Percentiles rank a stretch among this genome's conserved stretches.
Evolutionary conservation across 2,113 vertebrate species (phyloP).

Genomic region (Datnioides undecimradiatus): DNA sequence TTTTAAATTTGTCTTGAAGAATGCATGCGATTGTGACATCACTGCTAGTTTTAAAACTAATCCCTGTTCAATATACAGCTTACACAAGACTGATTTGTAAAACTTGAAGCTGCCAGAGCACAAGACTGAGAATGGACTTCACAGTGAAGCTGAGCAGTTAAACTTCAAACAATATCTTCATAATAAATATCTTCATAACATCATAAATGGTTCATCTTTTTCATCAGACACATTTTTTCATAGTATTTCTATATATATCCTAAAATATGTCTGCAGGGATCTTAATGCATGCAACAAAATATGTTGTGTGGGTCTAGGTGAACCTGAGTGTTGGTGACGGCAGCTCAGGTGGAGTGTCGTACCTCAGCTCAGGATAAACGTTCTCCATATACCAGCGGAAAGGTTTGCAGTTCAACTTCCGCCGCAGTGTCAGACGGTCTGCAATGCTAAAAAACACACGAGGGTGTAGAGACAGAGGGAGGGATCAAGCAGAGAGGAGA

Average conservation of each 20-base stretch:
- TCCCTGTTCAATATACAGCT: not conserved
- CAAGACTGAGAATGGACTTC: too few relatives aligned
- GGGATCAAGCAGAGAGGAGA: not conserved
- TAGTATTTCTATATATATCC: not conserved
- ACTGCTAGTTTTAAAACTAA: not conserved
- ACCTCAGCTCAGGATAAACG: slow-evolving; percentile 97
- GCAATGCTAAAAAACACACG: slow-evolving; percentile 84
- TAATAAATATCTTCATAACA: too few relatives aligned
- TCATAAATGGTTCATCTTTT: too few relatives aligned
- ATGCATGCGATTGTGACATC: too few relatives aligned
- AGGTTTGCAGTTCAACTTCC: slow-evolving; percentile 95
- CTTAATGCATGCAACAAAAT: not conserved
- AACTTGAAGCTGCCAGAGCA: not conserved
- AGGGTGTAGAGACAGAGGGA: not conserved
- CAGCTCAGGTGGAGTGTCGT: not conserved
- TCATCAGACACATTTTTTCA: too few relatives aligned
- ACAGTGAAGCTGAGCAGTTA: too few relatives aligned
- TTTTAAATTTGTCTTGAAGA: too few relatives aligned
- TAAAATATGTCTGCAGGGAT: not conserved
- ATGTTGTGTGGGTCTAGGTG: too few relatives aligned
- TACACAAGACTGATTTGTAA: not conserved
- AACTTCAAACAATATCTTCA: too few relatives aligned
- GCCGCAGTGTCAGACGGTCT: slow-evolving; percentile 90
- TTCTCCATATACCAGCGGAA: slow-evolving; percentile 99
- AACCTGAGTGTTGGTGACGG: not conserved